Conservation (phyloP, 2,113 vertebrate species). For the Rhombomys opimus region DNA sequence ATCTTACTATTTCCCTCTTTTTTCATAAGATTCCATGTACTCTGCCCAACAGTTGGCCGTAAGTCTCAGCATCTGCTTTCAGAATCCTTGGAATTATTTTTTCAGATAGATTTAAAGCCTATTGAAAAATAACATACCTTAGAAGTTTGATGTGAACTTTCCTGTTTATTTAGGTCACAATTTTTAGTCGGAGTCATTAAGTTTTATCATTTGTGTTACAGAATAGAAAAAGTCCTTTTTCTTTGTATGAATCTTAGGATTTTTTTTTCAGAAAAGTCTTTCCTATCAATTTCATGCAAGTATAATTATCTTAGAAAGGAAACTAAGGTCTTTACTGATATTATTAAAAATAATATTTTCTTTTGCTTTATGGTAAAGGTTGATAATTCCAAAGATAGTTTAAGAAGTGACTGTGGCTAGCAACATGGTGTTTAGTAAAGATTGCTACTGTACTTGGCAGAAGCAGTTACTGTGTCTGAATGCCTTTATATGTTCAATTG, state of each 20-base stretch:
- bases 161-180: background rate
- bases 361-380: background rate
- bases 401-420: background rate
- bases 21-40: too few relatives aligned
- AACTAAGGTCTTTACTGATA: background rate
- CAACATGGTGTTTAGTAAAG: background rate
- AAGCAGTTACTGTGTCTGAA: background rate
- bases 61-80: too few relatives aligned
- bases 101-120: background rate
- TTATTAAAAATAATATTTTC: background rate
- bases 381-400: background rate
- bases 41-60: too few relatives aligned
- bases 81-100: slow-evolving; percentile 33
- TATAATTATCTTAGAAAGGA: slow-evolving; percentile 48
- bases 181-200: background rate
- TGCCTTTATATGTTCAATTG: background rate
- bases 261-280: slow-evolving; percentile 29
- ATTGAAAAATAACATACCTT: slow-evolving; percentile 21
- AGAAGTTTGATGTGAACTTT: slow-evolving; percentile 43
- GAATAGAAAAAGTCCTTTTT: background rate
- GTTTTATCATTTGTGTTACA: slow-evolving; percentile 1
- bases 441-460: background rate
- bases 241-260: background rate
- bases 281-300: background rate
- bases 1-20: too few relatives aligned